These are phyloP conservation scores for Coptodon bakossiorum DNA, from an alignment of 2,113 vertebrate genomes.

Conservation along the genomic window DNA sequence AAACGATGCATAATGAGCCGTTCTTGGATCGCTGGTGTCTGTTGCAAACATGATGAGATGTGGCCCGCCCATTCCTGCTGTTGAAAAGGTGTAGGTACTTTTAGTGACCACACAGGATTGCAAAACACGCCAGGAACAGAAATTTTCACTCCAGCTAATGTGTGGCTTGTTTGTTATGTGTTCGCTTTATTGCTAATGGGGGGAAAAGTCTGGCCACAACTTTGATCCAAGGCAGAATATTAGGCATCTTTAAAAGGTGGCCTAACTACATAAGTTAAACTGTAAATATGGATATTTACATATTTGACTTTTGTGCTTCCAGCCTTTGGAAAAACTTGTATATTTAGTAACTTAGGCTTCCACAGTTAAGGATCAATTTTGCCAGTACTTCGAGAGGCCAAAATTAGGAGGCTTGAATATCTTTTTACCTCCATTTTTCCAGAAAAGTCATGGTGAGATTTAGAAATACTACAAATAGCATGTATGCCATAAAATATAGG, in stretches of 20 bases:
- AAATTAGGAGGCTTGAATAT: neutral
- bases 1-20: neutral
- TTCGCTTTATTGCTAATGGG: fast-evolving
- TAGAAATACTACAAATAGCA: neutral
- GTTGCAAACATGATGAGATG: neutral
- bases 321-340: neutral
- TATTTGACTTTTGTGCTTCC: neutral
- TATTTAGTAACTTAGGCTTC: neutral
- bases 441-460: neutral
- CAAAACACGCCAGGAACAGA: neutral
- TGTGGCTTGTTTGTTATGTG: neutral
- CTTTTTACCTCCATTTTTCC: neutral
- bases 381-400: fast-evolving
- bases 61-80: neutral
- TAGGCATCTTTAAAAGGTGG: fast-evolving
- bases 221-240: neutral
- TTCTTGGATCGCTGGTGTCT: neutral
- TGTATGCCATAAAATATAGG: neutral
- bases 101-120: neutral
- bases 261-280: neutral
- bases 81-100: neutral
- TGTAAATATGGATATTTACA: neutral
- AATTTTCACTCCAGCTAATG: neutral
- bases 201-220: neutral
- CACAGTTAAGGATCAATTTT: neutral